Conservation (phyloP, 2,113 vertebrate species). For the Cochlearius cochlearius region DNA sequence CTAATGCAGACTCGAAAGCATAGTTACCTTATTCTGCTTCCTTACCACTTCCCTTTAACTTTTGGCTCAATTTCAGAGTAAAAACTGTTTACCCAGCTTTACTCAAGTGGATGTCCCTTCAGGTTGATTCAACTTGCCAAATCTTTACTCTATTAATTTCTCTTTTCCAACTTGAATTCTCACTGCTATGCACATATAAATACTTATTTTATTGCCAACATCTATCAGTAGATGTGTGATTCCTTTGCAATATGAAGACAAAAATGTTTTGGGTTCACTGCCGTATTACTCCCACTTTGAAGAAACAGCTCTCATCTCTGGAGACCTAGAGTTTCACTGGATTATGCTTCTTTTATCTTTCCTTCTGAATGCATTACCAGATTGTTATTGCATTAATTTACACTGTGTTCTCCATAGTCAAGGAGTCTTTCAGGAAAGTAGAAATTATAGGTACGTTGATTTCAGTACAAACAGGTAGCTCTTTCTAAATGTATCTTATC, state of each 20-base stretch:
- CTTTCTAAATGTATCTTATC: not conserved
- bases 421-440: not conserved
- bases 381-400: slow-evolving; percentile 11
- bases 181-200: not conserved
- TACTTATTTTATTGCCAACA: not conserved
- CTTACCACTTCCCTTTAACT: not conserved
- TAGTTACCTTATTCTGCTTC: not conserved
- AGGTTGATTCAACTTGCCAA: not conserved
- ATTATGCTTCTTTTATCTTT: slow-evolving; percentile 11
- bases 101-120: not conserved
- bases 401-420: not conserved
- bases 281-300: not conserved
- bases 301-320: not conserved
- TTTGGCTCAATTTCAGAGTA: slow-evolving; percentile 1
- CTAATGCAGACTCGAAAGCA: not conserved
- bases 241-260: not conserved
- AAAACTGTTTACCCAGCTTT: not conserved
- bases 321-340: not conserved
- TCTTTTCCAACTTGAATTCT: not conserved
- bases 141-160: slow-evolving; percentile 16
- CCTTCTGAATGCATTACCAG: not conserved
- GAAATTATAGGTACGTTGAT: not conserved
- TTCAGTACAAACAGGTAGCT: not conserved
- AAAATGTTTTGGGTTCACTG: not conserved
- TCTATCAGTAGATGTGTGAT: not conserved